Percentiles rank a stretch among this genome's conserved stretches.
Evolutionary conservation across 2,113 vertebrate species (phyloP).

Genomic region (Callionymus lyra): DNA sequence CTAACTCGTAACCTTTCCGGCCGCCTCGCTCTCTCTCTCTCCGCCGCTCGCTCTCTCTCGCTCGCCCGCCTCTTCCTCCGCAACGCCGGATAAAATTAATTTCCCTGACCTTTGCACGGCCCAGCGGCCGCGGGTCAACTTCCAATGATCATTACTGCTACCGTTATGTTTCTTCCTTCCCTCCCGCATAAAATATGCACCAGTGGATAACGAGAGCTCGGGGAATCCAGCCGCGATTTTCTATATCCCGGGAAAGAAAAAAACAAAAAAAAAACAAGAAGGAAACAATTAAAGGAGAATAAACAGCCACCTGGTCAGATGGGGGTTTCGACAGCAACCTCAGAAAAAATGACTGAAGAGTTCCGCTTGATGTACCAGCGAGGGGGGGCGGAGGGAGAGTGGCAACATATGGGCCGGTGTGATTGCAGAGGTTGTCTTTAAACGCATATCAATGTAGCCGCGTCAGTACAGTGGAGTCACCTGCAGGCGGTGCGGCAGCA

Average conservation of each 20-base stretch:
- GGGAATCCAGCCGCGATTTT: constrained; percentile 56
- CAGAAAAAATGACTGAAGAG: constrained; percentile 17
- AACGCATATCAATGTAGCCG: constrained; percentile 16
- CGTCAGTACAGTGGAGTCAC: constrained; percentile 12
- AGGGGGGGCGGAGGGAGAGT: constrained; percentile 4
- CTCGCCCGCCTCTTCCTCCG: constrained; percentile 4
- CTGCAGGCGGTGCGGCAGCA: constrained; percentile 13
- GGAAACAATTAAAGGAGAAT: constrained; percentile 47
- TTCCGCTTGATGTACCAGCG: constrained; percentile 7
- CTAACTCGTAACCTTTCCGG: constrained; percentile 31
- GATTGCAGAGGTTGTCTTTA: constrained; percentile 17
- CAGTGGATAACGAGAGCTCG: constrained; percentile 54
- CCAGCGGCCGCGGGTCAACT: constrained; percentile 46
- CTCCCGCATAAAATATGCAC: constrained; percentile 41
- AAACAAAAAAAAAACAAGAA: constrained; percentile 8
- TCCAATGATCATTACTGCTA: constrained; percentile 50
- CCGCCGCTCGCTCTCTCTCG: neutral
- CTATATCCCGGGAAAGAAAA: constrained; percentile 36
- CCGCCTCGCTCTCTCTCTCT: constrained; percentile 8
- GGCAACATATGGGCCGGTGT: constrained; percentile 24
- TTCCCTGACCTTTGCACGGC: constrained; percentile 52
- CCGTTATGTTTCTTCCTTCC: constrained; percentile 35
- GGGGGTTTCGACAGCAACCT: constrained; percentile 9
- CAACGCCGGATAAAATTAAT: constrained; percentile 54
- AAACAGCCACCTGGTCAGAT: constrained; percentile 55